These are phyloP conservation scores for Ctenochaetus hawaiiensis DNA, from an alignment of 2,797 vertebrate species.

Conservation along the genomic window DNA sequence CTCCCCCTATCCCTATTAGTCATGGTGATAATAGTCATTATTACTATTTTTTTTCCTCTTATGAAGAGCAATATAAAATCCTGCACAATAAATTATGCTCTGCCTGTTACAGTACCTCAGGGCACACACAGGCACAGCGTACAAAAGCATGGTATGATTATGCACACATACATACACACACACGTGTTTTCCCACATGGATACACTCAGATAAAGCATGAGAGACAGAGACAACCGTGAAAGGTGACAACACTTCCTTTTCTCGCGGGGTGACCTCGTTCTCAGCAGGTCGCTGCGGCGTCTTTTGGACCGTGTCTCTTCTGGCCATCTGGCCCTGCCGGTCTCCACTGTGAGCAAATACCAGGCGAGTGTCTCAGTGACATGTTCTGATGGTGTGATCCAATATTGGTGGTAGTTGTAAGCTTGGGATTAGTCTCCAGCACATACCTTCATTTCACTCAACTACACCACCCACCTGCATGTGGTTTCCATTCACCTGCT, in stretches of 20 bases:
- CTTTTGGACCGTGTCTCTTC: constrained; percentile 66
- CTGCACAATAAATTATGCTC: not conserved
- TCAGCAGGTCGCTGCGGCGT: constrained; percentile 55
- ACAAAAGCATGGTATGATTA: constrained; percentile 45
- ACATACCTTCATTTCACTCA: constrained; percentile 42
- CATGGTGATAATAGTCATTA: not conserved
- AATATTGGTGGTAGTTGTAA: constrained; percentile 71
- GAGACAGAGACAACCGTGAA: constrained; percentile 43
- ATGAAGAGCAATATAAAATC: constrained; percentile 24
- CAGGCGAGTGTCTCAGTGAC: constrained; percentile 55
- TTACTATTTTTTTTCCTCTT: constrained; percentile 1
- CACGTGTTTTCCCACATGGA: constrained; percentile 44
- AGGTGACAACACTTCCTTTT: constrained; percentile 73
- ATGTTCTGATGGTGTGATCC: constrained; percentile 74
- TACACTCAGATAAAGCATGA: constrained; percentile 23
- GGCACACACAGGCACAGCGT: constrained; percentile 12
- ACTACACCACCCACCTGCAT: constrained; percentile 58
- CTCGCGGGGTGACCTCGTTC: constrained; percentile 70
- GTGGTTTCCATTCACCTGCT: constrained; percentile 53
- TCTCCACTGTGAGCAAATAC: constrained; percentile 68
- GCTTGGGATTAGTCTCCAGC: constrained; percentile 66
- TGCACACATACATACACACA: constrained; percentile 25
- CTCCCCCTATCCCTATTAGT: not conserved
- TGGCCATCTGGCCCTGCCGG: constrained; percentile 75
- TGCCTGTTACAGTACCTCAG: not conserved